Evolutionary conservation across 2,797 vertebrate genomes (phyloP), one percentile per base, ranked within the genome.

Genomic region (Babyrousa celebensis): DNA sequence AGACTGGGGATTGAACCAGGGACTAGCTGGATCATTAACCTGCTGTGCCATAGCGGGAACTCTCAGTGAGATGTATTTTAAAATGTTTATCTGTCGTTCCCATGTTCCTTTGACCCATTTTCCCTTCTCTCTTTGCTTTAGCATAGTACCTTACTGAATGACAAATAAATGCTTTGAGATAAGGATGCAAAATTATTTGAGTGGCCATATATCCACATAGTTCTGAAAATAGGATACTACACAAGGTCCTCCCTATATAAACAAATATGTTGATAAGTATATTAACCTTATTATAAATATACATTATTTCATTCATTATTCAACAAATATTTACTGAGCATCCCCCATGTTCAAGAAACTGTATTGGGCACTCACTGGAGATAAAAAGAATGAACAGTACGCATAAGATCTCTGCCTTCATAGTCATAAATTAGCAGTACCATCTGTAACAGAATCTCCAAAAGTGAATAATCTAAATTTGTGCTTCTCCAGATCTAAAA

Each of bases 261-360:
- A 80, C 16, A 21, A 29, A 83, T 93, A 32, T 17, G 8, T 75
- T 63, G 3, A 8, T 74, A 32, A 32, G 20, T 75, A 6, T 74
- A 60, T 86, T 79, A 86, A 54, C 25, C 25, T 91, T 89, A 23
- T 68, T 72, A 80, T 89, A 82, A 85, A 79, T 56, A 63, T 17
- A 74, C 5, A 85, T 62, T 36, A 87, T 72, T 85, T 91, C 95
- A 12, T 71, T 92, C 18, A 63, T 96, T 87, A 67, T 95, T 87
- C n/a, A 80, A 62, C 16, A 94, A 63, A 36, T 92, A 80, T 32
- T 88, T 40, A 67, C 67, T 63, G 14, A 85, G 20, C 15, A 91
- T 5, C 60, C 85, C 43, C 5, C 52, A 84, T 71, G 21, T 71
- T 72, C 32, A 85, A 93, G 27, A 21, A 95, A 60, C 5, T 86